Percentiles rank a stretch among this genome's conserved stretches.
phyloP scores from a whole-genome alignment of 2,113 vertebrate genomes.

The Eurypyga helias region DNA sequence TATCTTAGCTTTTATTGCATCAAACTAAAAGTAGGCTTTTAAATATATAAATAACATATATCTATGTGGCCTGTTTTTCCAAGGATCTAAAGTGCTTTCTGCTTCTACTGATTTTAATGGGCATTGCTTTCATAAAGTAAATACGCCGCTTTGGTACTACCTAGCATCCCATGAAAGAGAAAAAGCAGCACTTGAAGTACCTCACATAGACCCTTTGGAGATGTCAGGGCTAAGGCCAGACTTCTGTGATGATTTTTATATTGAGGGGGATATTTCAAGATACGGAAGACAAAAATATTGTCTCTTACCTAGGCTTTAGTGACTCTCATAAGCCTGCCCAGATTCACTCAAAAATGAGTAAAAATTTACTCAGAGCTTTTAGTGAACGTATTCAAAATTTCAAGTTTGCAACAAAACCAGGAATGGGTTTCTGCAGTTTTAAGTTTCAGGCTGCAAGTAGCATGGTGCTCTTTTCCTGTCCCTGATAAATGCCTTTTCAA shows the following conservation, averaged over 20 bases:
- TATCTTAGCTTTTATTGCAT: background rate
- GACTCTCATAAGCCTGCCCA: background rate
- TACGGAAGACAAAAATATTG: background rate
- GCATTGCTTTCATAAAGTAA: background rate
- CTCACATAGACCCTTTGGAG: background rate
- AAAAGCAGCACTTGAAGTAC: background rate
- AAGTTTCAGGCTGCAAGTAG: background rate
- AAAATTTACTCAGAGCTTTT: background rate
- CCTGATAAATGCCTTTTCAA: constrained; percentile 3
- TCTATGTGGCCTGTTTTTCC: background rate
- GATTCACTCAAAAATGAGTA: background rate
- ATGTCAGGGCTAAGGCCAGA: background rate
- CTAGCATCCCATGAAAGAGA: background rate
- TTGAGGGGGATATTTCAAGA: background rate
- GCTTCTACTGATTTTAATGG: background rate
- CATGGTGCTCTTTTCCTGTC: background rate
- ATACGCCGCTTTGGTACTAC: background rate
- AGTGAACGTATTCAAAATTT: background rate
- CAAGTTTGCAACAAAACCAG: background rate
- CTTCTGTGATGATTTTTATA: background rate
- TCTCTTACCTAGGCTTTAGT: background rate
- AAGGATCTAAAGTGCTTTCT: background rate
- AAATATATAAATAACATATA: background rate
- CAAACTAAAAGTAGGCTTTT: background rate
- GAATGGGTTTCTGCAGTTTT: background rate